Evolutionary conservation across 92 coral and sea anemone species (phyloP), one percentile per base, ranked within the genome.

Genomic region (Zoanthus gigantus): DNA sequence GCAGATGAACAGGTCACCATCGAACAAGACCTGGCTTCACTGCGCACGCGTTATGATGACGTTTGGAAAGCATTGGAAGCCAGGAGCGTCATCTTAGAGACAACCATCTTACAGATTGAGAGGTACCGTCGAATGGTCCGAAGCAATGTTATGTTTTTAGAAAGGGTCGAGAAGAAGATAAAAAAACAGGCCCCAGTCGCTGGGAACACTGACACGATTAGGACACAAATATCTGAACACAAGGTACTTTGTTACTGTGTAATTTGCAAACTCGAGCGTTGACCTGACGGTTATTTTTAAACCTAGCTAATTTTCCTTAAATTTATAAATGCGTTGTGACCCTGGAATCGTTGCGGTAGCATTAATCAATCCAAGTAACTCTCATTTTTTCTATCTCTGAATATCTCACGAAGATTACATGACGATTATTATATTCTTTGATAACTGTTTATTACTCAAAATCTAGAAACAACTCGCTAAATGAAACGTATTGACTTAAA

Each of bases 41-140:
- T 94, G 71, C 91, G 94, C 88, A 88, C 96, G 66, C 98, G 99
- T 56, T 97, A 97, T 80, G 99, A 97, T 89, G 95, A 94, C 60
- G 92, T 97, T 3, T 97, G 99, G 99, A 96, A 93, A 66, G 92
- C 91, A 42, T 88, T 97, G 88, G 99, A 97, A 84, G 92, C 95
- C 13, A 86, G 99, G 45, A 90, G 98, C 12, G 91, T 97, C 32
- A 92, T 93, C 80, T 83, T 97, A 87, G 99, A 97, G 75, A 97
- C 95, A 42, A 97, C 99, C 16, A 83, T 97, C 31, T 79, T 88
- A 63, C 95, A 95, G 88, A 94, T 96, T 77, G 99, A 97, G 89
- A 92, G 94, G 78, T 97, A 97, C 93, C 92, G 98, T 71, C 92
- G 94, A 58, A 74, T 92, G 91, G 94, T 95, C 79, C 94, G 94